phyloP scores from a whole-genome alignment of 2,888 invertebrate species.

The Drosophila mettleri region DNA sequence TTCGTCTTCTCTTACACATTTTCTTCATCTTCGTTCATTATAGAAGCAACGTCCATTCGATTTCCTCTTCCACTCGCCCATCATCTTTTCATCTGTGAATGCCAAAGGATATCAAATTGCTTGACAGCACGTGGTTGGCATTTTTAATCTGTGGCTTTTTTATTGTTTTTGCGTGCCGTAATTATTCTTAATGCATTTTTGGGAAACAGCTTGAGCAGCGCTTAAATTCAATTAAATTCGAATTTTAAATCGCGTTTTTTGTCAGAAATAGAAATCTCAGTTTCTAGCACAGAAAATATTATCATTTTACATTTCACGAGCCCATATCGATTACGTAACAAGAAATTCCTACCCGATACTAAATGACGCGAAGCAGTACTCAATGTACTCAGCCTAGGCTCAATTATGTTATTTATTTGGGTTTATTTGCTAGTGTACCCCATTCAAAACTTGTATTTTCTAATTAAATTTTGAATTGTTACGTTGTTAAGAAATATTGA shows the following conservation, averaged over 20 bases:
- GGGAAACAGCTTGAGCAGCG: slow-evolving; percentile 14
- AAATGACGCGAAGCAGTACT: neutral
- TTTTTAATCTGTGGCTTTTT: slow-evolving; percentile 34
- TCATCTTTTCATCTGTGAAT: slow-evolving; percentile 26
- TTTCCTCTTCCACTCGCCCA: slow-evolving; percentile 8
- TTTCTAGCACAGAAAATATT: neutral
- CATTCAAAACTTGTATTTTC: neutral
- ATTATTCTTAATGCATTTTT: slow-evolving; percentile 41
- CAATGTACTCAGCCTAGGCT: neutral
- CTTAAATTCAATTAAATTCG: slow-evolving; percentile 3
- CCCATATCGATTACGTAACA: neutral
- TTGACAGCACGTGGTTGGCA: slow-evolving; percentile 48
- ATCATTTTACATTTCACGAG: neutral
- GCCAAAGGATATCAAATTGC: slow-evolving; percentile 55
- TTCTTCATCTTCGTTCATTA: slow-evolving; percentile 31
- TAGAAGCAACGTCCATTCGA: slow-evolving; percentile 41
- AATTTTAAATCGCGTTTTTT: neutral
- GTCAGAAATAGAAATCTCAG: neutral
- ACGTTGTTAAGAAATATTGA: neutral
- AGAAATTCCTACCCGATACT: neutral
- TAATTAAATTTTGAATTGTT: neutral
- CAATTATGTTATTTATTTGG: slow-evolving; percentile 1
- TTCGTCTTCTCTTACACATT: slow-evolving; percentile 45
- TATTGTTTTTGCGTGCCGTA: slow-evolving; percentile 14
- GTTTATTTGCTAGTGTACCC: neutral